Percentiles rank a stretch among this genome's conserved stretches.
Conservation (phyloP, 2,797 vertebrate species). For the Hippocampus kuda region DNA sequence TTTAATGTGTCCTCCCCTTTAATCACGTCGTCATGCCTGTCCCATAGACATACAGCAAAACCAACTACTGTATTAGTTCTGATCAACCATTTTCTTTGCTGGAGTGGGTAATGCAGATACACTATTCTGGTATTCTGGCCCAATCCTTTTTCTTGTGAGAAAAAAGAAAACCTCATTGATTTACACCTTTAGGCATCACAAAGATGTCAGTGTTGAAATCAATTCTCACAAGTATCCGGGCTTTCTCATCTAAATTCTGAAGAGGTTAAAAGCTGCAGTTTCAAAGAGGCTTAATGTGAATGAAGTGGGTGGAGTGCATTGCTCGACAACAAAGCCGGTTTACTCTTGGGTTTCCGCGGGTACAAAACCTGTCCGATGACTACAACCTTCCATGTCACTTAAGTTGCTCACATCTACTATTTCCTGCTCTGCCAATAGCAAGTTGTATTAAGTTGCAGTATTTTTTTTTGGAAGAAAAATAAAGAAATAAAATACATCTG, state of each 20-base stretch:
- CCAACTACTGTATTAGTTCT: background rate
- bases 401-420: conserved; percentile 13
- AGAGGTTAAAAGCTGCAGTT: background rate
- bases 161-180: background rate
- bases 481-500: conserved; percentile 29
- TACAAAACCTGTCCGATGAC: conserved; percentile 10
- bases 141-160: background rate
- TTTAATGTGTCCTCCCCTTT: no score
- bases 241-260: background rate
- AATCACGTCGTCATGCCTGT: no score
- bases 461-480: conserved; percentile 28
- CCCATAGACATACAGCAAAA: background rate
- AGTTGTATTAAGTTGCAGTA: conserved; percentile 14
- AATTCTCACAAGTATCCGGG: conserved; percentile 4
- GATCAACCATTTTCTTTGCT: background rate
- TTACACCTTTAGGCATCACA: background rate
- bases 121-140: background rate
- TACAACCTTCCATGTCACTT: conserved; percentile 22
- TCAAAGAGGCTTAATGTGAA: background rate
- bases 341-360: conserved; percentile 9
- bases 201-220: conserved; percentile 7
- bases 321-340: conserved; percentile 8
- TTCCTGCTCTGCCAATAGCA: conserved; percentile 21
- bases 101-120: background rate
- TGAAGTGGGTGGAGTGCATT: conserved; percentile 1